Evolutionary conservation across 2,888 invertebrate species (phyloP), one percentile per base, ranked within the genome.

Genomic region (Salticus scenicus): DNA sequence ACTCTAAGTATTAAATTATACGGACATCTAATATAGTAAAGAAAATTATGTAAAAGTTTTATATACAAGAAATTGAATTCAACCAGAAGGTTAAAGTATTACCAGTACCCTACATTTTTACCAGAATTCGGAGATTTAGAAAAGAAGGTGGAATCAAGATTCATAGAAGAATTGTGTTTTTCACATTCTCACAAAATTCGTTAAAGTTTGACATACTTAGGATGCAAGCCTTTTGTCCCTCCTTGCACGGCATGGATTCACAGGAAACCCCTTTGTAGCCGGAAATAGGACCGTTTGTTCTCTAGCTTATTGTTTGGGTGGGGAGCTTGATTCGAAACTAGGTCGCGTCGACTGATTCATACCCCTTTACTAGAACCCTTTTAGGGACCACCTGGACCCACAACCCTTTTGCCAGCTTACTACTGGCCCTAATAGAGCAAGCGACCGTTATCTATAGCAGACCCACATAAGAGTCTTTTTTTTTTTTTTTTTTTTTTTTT

Each of bases 401-500:
- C 71, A 71, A 83, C 64, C 82, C 82, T 76, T 76, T 83, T 76
- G 33, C 24, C 20, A 67, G 76, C 75, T 70, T 69, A 67, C 81
- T 83, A 83, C 76, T 83, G 82, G 82, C 82, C 82, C 76, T 63
- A 69, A 76, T 83, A 71, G 31, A 12, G 80, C 51, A 66, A 42
- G 30, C 24, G 66, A 76, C 82, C 82, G 76, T 83, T 83, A 83
- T 71, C 66, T 27, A 47, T 28, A 17, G 24, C n/a, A 74, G 73
- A 51, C 74, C 67, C 51, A 57, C 80, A 74, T 81, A 69, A 67
- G 75, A 27, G 41, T 51, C 64, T 63, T 0, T 2, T 27, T n/a
- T 41, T 70, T 81, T 72, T 67, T 63, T 64, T 64, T 64, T 64
- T 28, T 2, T n/a, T n/a, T 30, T 31, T 67, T 7, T 64, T n/a